Evolutionary conservation across 2,888 invertebrate genomes (phyloP), one percentile per base, ranked within the genome.

Genomic region (Eucriotettix oculatus): DNA sequence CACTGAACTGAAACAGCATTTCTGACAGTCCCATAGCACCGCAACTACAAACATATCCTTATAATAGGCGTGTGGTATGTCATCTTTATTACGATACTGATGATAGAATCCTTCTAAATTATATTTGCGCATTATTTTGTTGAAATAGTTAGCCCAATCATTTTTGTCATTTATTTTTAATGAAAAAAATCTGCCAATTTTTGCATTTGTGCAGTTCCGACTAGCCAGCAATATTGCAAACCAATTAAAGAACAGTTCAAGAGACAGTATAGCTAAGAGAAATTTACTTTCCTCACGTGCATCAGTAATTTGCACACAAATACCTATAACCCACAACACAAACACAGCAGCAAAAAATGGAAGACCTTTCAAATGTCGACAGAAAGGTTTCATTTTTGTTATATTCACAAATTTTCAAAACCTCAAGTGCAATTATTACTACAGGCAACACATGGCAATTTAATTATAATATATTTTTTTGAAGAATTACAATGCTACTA

Each of bases 201-300:
- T 16, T 54, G 54, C 1, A 16, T 10, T 11, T 17, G 9, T 54
- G 54, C 16, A 52, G n/a, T n/a, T 52, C 14, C n/a, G 16, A 52
- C 54, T 29, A 29, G 3, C 29, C 3, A 29, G 29, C 29, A 54
- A 16, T 16, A 60, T 48, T 11, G 61, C 56, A 12, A 60, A 42
- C 63, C 63, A 63, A 52, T 63, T 63, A 1, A 57, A 41, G 48
- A 60, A 63, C 11, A 63, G 17, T 62, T 63, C 58, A 44, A 61
- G 42, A 29, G 58, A 56, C 48, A 61, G 16, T 53, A 62, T 58
- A 14, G n/a, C 43, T 40, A 62, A 60, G 11, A 58, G 42, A 10
- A 60, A 57, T 42, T 57, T 54, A 16, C 43, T 17, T 44, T 57
- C 43, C 14, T 42, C 12, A 16, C 48, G 42, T 16, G 52, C 43